Conservation (phyloP, 2,888 invertebrate genomes). For the Ommatoiulus sabulosus region DNA sequence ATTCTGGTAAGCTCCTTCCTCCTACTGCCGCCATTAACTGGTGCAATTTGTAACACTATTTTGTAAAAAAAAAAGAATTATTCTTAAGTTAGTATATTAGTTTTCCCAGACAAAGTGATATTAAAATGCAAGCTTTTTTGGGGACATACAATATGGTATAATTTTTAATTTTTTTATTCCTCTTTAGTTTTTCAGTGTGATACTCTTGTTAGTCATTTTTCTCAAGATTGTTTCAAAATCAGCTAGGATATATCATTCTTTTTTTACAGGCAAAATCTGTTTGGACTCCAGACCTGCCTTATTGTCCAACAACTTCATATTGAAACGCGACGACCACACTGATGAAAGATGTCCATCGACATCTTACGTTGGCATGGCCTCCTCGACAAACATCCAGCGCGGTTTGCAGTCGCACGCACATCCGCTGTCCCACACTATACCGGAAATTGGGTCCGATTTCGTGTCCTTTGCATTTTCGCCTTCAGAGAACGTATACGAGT, state of each 20-base stretch:
- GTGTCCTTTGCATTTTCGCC: conserved; percentile 67
- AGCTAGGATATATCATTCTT: background rate
- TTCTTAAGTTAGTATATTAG: background rate
- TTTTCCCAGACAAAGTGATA: too few species aligned
- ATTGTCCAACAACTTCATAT: conserved; percentile 74
- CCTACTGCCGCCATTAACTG: background rate
- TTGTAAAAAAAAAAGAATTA: conserved; percentile 14
- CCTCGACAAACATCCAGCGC: conserved; percentile 51
- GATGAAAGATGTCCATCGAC: conserved; percentile 52
- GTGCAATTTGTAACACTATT: too few species aligned
- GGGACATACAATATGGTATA: too few species aligned
- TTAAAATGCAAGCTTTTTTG: too few species aligned
- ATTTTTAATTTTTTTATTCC: too few species aligned
- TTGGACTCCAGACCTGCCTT: background rate
- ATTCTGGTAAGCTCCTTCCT: conserved; percentile 34
- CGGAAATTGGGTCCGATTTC: conserved; percentile 45
- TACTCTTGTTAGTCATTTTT: too few species aligned
- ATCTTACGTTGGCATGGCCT: conserved; percentile 60
- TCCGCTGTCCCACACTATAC: background rate
- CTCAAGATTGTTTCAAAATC: background rate
- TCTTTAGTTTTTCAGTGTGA: too few species aligned
- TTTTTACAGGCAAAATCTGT: conserved; percentile 39
- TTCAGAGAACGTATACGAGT: conserved; percentile 72
- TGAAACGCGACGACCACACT: conserved; percentile 70
- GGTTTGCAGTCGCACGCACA: conserved; percentile 66